Conservation (phyloP, 2,888 invertebrate genomes). For the Byasa hedistus region DNA sequence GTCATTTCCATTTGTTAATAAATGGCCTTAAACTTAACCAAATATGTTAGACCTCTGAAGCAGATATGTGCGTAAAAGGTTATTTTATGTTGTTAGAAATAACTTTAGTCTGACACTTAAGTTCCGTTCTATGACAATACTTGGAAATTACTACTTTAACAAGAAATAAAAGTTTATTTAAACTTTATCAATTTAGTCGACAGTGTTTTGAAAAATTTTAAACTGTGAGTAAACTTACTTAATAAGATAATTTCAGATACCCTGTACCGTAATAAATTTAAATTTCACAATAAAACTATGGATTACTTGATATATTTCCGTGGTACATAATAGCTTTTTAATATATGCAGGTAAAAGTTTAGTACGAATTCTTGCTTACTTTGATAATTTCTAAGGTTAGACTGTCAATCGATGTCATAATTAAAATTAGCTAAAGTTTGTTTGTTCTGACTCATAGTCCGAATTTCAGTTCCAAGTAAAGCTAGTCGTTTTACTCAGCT, state of each 20-base stretch:
- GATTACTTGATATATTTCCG: neutral
- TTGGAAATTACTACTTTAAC: slow-evolving; percentile 2
- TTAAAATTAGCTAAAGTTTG: slow-evolving; percentile 46
- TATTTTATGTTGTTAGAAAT: slow-evolving; percentile 50
- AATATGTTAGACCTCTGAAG: slow-evolving; percentile 52
- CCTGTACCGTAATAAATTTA: slow-evolving; percentile 4
- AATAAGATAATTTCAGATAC: neutral
- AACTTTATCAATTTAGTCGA: neutral
- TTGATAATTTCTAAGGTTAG: slow-evolving; percentile 30
- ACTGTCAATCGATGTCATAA: slow-evolving; percentile 34
- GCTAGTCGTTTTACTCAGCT: neutral
- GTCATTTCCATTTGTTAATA: slow-evolving; percentile 35
- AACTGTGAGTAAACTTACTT: slow-evolving; percentile 8
- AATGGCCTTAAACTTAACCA: slow-evolving; percentile 56
- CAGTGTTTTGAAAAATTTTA: slow-evolving; percentile 2
- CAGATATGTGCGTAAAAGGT: slow-evolving; percentile 57
- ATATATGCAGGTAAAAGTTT: neutral
- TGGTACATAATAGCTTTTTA: neutral
- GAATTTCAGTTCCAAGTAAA: too few species aligned
- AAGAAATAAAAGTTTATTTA: neutral
- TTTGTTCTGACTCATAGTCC: slow-evolving; percentile 47
- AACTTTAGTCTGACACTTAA: slow-evolving; percentile 31
- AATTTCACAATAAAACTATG: slow-evolving; percentile 22
- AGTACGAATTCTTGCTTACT: neutral
- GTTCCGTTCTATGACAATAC: slow-evolving; percentile 24